These are phyloP conservation scores for Luidia sarsii DNA, from an alignment of 53 echinoderm and acorn worm species.

Conservation along the genomic window DNA sequence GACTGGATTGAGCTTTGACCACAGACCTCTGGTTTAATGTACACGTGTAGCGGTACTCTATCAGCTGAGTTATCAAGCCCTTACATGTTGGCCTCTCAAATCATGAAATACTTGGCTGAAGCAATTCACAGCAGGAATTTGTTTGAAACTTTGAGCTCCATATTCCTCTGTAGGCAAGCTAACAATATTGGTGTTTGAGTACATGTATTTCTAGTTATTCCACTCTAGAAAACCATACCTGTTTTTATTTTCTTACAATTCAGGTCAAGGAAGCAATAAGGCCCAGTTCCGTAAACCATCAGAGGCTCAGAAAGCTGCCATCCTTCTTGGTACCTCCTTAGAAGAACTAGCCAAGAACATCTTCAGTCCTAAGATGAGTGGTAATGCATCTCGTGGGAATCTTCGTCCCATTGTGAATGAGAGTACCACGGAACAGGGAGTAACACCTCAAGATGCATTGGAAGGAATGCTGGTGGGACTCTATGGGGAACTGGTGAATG, in stretches of 20 bases:
- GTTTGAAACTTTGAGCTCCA: too few species aligned
- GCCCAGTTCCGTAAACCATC: constrained; percentile 89
- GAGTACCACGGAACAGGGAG: constrained; percentile 5
- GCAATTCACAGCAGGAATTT: too few species aligned
- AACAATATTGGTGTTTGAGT: too few species aligned
- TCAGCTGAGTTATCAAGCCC: too few species aligned
- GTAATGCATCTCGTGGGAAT: constrained; percentile 67
- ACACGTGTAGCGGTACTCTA: too few species aligned
- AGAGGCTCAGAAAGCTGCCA: constrained; percentile 90
- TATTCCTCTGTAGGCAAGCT: too few species aligned
- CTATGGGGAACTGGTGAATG: constrained; percentile 91
- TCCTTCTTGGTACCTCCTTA: constrained; percentile 71
- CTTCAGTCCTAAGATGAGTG: constrained; percentile 74
- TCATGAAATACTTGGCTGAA: too few species aligned
- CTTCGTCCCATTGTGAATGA: constrained; percentile 59
- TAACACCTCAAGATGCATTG: constrained; percentile 66
- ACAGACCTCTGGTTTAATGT: too few species aligned
- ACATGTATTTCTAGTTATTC: too few species aligned
- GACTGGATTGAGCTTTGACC: too few species aligned
- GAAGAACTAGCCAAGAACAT: constrained; percentile 86
- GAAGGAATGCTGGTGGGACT: constrained; percentile 95
- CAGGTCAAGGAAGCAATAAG: constrained; percentile 77
- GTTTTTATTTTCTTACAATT: not conserved
- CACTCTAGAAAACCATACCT: too few species aligned
- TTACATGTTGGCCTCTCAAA: too few species aligned